Evolutionary conservation across 2,888 invertebrate species (phyloP).

Genomic region (Quadroppia sp.): DNA sequence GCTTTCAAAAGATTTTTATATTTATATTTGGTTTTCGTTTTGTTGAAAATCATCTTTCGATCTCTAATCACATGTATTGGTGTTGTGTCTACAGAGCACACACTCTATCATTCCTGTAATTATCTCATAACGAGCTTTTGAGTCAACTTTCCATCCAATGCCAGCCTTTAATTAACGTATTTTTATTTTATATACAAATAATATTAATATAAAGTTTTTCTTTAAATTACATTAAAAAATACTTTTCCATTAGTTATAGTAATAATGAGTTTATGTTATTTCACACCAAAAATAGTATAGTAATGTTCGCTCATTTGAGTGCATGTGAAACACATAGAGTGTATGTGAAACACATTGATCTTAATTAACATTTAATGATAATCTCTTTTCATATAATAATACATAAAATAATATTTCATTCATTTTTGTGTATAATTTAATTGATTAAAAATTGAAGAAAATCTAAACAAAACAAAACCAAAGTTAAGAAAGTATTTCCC

Average conservation of each 20-base stretch:
- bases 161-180: slow-evolving; percentile 23
- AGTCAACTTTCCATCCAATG: slow-evolving; percentile 17
- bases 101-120: slow-evolving; percentile 31
- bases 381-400: neutral
- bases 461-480: no score
- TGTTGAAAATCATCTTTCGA: no score
- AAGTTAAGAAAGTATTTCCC: neutral
- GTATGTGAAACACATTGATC: neutral
- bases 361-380: neutral
- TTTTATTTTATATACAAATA: neutral
- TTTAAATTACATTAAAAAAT: slow-evolving; percentile 6
- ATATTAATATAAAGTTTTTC: slow-evolving; percentile 4
- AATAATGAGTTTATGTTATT: neutral
- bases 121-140: slow-evolving; percentile 28
- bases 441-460: neutral
- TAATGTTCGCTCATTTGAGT: neutral
- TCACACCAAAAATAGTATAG: neutral
- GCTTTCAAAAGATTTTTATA: no score
- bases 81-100: neutral
- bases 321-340: neutral
- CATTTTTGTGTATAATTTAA: neutral
- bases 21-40: no score
- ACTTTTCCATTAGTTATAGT: neutral
- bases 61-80: no score
- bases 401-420: neutral